These are phyloP conservation scores for Tapera naevia DNA, from an alignment of 2,797 vertebrate species.

Conservation along the genomic window DNA sequence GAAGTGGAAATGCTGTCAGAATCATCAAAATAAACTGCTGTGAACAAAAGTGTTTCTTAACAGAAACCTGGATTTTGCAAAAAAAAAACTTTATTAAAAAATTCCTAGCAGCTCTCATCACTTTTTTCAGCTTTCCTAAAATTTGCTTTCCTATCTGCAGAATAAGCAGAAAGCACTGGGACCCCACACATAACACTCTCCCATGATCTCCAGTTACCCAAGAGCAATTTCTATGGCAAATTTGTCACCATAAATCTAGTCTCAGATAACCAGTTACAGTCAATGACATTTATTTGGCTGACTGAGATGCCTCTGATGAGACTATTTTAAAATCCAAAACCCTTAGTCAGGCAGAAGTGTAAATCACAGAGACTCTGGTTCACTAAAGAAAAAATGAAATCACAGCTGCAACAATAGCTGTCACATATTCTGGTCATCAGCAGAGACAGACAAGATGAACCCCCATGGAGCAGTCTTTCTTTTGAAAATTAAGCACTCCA, in stretches of 20 bases:
- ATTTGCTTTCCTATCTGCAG: background rate
- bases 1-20: background rate
- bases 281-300: background rate
- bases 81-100: slow-evolving; percentile 16
- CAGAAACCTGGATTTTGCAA: background rate
- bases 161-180: background rate
- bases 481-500: background rate
- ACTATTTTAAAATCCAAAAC: background rate
- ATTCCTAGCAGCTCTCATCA: slow-evolving; percentile 12
- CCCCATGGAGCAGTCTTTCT: background rate
- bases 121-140: background rate
- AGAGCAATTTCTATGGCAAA: background rate
- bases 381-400: background rate
- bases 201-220: background rate
- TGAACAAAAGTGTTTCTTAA: background rate
- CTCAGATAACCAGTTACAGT: background rate
- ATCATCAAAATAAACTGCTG: background rate
- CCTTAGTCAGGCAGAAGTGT: background rate
- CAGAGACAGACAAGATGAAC: background rate
- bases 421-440: background rate
- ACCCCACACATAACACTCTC: background rate
- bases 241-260: background rate
- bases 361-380: background rate
- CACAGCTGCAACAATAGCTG: background rate
- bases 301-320: background rate